phyloP scores from a whole-genome alignment of 2,113 vertebrate genomes.

The Daubentonia madagascariensis region DNA sequence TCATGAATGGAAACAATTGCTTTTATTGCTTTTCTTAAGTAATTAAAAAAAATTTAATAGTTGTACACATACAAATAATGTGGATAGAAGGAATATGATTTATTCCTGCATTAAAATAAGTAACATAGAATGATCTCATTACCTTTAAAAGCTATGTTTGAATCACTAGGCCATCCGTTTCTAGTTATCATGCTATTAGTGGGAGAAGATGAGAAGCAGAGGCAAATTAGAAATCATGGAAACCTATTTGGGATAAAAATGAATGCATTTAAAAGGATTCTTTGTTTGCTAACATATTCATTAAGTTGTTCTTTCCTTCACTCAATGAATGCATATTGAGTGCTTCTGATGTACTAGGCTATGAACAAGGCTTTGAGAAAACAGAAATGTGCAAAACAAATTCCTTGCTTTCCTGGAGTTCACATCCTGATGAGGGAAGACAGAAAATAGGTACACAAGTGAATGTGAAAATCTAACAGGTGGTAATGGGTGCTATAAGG shows the following conservation, averaged over 20 bases:
- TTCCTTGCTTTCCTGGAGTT: not conserved
- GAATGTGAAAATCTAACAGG: not conserved
- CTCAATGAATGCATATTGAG: not conserved
- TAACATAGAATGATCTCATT: not conserved
- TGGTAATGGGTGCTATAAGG: not conserved
- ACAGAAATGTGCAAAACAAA: not conserved
- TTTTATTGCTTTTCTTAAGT: not conserved
- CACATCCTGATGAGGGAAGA: not conserved
- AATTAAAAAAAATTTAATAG: not conserved
- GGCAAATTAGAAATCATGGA: not conserved
- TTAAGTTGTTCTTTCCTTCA: not conserved
- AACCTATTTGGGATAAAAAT: not conserved
- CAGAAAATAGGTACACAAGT: not conserved
- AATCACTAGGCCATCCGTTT: not conserved
- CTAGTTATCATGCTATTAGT: not conserved
- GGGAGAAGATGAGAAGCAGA: not conserved
- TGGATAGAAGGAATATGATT: not conserved
- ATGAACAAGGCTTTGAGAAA: not conserved
- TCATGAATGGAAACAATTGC: not conserved
- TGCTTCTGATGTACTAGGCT: not conserved
- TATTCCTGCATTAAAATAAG: not conserved
- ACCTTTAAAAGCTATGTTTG: not conserved
- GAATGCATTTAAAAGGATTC: not conserved
- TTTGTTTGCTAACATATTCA: not conserved
- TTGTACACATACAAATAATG: not conserved